phyloP scores from a whole-genome alignment of 2,888 invertebrate genomes.

The Ophion obscuratus region DNA sequence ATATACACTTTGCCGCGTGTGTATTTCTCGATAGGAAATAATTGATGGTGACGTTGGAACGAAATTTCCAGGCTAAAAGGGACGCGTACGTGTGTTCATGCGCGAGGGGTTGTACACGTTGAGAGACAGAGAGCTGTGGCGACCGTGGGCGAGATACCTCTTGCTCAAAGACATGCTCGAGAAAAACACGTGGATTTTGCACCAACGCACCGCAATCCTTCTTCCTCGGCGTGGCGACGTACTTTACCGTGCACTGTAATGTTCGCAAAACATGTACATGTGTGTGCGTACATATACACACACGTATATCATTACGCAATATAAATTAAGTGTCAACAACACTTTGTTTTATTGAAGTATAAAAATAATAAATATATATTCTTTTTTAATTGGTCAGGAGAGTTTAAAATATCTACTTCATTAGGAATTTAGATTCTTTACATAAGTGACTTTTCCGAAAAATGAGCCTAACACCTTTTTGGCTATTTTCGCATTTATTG shows the following conservation, averaged over 20 bases:
- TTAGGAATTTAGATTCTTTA: no score
- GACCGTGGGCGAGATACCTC: constrained; percentile 54
- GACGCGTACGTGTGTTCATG: constrained; percentile 1
- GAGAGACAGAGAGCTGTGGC: constrained; percentile 18
- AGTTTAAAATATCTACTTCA: no score
- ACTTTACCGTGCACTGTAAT: constrained; percentile 3
- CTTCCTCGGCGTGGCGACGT: constrained; percentile 39
- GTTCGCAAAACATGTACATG: not conserved
- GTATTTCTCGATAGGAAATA: constrained; percentile 51
- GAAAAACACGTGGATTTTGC: constrained; percentile 61
- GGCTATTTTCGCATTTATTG: no score
- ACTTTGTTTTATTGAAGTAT: not conserved
- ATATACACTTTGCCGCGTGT: constrained; percentile 36
- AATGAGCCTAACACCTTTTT: no score
- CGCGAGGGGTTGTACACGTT: constrained; percentile 17
- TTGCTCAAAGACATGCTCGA: constrained; percentile 50
- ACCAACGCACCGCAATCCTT: constrained; percentile 53
- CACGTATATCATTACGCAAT: not conserved
- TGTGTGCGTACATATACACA: not conserved
- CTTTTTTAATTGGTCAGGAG: no score
- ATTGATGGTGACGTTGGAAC: constrained; percentile 55
- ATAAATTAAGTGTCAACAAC: not conserved
- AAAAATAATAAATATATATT: no score
- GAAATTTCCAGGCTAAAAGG: constrained; percentile 50
- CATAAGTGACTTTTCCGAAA: no score